Percentiles rank a stretch among this genome's conserved stretches.
These are phyloP conservation scores for Promerops cafer DNA, from an alignment of 2,113 vertebrate species.

Conservation along the genomic window DNA sequence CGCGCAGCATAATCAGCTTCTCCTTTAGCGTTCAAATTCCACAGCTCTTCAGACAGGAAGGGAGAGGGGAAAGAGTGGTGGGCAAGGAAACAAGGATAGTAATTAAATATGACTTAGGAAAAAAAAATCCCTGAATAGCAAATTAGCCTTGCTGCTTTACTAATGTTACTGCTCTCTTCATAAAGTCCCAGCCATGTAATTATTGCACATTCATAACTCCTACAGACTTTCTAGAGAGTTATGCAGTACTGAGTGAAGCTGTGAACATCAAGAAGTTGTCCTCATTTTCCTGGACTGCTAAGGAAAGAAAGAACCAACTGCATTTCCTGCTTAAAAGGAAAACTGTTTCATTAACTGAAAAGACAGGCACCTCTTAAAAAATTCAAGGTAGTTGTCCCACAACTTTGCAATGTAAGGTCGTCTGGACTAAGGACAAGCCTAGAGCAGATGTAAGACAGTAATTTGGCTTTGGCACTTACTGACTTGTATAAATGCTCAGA, in stretches of 20 bases:
- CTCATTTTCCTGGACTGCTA: neutral
- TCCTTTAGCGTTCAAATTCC: constrained; percentile 24
- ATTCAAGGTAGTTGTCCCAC: neutral
- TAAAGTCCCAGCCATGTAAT: neutral
- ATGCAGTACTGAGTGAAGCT: neutral
- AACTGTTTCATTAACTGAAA: neutral
- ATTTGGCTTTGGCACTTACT: neutral
- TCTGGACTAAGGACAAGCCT: neutral
- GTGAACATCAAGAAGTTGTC: neutral
- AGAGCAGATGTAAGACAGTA: neutral
- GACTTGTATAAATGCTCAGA: neutral
- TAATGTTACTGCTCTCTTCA: neutral
- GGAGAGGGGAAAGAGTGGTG: neutral
- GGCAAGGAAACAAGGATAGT: constrained; percentile 31
- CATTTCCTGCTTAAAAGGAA: neutral
- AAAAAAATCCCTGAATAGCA: neutral
- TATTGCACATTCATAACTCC: constrained; percentile 17
- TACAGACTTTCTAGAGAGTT: neutral
- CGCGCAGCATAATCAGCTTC: constrained; percentile 26
- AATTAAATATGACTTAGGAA: constrained; percentile 56
- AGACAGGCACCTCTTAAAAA: neutral
- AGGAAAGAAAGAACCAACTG: neutral
- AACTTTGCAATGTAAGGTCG: neutral
- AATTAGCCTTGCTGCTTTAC: constrained; percentile 46
- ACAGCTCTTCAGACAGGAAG: constrained; percentile 32